Evolutionary conservation across 1,140 invertebrate genomes (phyloP).

Genomic region (Anastrepha ludens): DNA sequence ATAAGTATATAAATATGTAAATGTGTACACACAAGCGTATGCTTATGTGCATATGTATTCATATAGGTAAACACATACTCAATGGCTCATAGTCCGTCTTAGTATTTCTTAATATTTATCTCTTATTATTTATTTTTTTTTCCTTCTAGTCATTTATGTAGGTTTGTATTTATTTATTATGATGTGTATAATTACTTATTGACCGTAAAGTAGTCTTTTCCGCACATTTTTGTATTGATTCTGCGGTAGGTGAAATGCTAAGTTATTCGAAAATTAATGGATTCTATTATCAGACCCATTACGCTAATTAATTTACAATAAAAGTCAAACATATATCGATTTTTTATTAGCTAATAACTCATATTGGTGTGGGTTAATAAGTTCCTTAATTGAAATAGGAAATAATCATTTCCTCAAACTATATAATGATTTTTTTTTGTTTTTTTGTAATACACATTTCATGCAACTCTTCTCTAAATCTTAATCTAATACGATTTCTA

Average conservation of each 20-base stretch:
- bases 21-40: too few relatives aligned
- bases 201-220: not conserved
- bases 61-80: too few relatives aligned
- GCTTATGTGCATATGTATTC: too few relatives aligned
- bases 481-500: too few relatives aligned
- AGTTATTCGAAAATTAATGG: not conserved
- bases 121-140: not conserved
- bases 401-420: too few relatives aligned
- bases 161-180: not conserved
- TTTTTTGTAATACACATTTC: too few relatives aligned
- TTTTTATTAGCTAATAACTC: not conserved
- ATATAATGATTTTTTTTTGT: too few relatives aligned
- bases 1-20: too few relatives aligned
- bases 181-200: not conserved
- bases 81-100: too few relatives aligned
- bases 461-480: too few relatives aligned
- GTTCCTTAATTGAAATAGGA: too few relatives aligned
- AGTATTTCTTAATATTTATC: too few relatives aligned
- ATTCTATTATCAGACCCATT: not conserved
- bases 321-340: not conserved
- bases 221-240: not conserved
- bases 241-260: not conserved
- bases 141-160: not conserved
- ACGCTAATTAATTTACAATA: not conserved
- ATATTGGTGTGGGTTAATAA: not conserved